Evolutionary conservation across 2,797 vertebrate species (phyloP), one percentile per base, ranked within the genome.

Genomic region (Peromyscus attwateri): DNA sequence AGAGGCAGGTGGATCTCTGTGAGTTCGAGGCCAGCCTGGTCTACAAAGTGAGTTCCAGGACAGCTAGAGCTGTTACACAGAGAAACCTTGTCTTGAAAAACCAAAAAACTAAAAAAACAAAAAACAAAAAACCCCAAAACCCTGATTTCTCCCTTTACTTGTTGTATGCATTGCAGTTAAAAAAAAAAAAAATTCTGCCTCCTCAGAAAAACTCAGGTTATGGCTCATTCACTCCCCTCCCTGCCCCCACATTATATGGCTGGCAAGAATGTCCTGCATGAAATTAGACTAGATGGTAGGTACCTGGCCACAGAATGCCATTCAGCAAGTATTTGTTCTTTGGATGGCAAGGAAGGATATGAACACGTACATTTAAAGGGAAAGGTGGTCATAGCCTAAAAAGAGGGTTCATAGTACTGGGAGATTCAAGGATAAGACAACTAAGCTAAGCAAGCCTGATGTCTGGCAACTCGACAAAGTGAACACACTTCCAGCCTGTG

Each of bases 381-480:
- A 62, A 80, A 84, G 62, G 17, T 1, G 17, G 17, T 12, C 34
- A 9, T 16, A 37, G 37, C 13, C 52, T 10, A 57, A 2, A 57
- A 2, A 52, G 19, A 87, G 55, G 37, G 4, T 68, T 49, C 27
- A 49, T 3, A 17, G 2, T 8, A n/a, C 9, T 29, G 19, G 1
- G 9, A 23, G 81, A 92, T 19, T 1, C 25, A 14, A 80, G 52
- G 73, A 71, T 71, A 1, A 25, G 71, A 34, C 71, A 31, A 49
- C 49, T 27, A 70, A 60, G 55, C 31, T 23, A 43, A 19, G n/a
- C 12, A n/a, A 49, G 91, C 23, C 55, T 52, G 27, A 14, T 40
- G 1, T 12, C 27, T 2, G 3, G 5, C 0, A 2, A n/a, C 27
- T 57, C 3, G 7, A 34, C 8, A 75, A 0, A 27, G 55, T 0